A percentile compares a stretch with the other conserved stretches of the same genome.
Conservation (phyloP, 2,888 invertebrate species). For the Watsonalla binaria region DNA sequence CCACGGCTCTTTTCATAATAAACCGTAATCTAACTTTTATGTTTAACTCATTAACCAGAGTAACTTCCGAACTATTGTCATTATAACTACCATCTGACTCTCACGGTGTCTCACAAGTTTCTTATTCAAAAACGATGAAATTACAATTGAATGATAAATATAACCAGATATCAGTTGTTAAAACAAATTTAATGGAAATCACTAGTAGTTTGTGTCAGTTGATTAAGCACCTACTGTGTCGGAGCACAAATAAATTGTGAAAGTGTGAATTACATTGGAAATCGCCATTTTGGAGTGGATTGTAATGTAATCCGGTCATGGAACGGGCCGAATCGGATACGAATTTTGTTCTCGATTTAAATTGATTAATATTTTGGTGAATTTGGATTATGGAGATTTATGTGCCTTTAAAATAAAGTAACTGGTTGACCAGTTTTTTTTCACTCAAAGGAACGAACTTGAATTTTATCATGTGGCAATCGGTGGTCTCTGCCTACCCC, state of each 20-base stretch:
- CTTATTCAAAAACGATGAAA: no score
- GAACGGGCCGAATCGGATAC: background rate
- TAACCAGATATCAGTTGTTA: background rate
- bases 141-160: no score
- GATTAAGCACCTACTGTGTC: constrained; percentile 15
- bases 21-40: no score
- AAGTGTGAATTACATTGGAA: constrained; percentile 24
- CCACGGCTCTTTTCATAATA: no score
- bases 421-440: no score
- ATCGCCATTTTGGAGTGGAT: constrained; percentile 25
- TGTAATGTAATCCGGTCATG: constrained; percentile 30
- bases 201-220: constrained; percentile 13
- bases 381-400: background rate
- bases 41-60: no score
- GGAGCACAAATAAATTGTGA: constrained; percentile 22
- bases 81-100: background rate
- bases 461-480: no score
- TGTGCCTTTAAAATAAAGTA: no score
- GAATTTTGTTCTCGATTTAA: background rate
- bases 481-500: no score
- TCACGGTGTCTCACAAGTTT: background rate
- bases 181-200: background rate
- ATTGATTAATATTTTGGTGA: background rate
- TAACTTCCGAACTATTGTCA: background rate
- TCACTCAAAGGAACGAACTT: no score